Evolutionary conservation across 2,888 invertebrate species (phyloP).

Genomic region (Brachynemurus nebulosus): DNA sequence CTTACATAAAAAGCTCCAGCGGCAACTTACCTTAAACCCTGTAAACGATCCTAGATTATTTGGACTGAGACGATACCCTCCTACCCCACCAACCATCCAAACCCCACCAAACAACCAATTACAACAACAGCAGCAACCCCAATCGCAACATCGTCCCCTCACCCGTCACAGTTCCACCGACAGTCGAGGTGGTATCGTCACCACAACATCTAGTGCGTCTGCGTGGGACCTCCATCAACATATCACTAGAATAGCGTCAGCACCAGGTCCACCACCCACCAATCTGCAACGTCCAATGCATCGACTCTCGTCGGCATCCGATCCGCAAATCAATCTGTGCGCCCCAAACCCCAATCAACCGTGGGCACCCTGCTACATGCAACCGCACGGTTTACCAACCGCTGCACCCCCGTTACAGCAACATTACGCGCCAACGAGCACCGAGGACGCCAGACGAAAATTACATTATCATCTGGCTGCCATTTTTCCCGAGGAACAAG

Average conservation of each 20-base stretch:
- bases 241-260: conserved; percentile 61
- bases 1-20: conserved; percentile 61
- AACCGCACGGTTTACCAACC: conserved; percentile 16
- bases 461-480: conserved; percentile 81
- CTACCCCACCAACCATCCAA: conserved; percentile 11
- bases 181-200: conserved; percentile 42
- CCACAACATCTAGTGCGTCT: conserved; percentile 29
- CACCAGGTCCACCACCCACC: conserved; percentile 35
- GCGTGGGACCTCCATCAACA: conserved; percentile 36
- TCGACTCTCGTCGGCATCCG: conserved; percentile 39
- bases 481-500: conserved; percentile 82
- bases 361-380: conserved; percentile 32
- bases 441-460: conserved; percentile 55
- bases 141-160: conserved; percentile 23
- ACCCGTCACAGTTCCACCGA: conserved; percentile 31
- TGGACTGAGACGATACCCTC: conserved; percentile 28
- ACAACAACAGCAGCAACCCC: conserved; percentile 19
- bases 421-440: conserved; percentile 23
- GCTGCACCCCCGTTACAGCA: conserved; percentile 25
- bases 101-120: conserved; percentile 11
- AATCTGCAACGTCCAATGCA: conserved; percentile 30
- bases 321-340: conserved; percentile 46
- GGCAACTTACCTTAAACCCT: conserved; percentile 74
- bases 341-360: conserved; percentile 29
- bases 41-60: conserved; percentile 57